Conservation (phyloP, 1,140 invertebrate species). For the Doryteuthis pealeii region DNA sequence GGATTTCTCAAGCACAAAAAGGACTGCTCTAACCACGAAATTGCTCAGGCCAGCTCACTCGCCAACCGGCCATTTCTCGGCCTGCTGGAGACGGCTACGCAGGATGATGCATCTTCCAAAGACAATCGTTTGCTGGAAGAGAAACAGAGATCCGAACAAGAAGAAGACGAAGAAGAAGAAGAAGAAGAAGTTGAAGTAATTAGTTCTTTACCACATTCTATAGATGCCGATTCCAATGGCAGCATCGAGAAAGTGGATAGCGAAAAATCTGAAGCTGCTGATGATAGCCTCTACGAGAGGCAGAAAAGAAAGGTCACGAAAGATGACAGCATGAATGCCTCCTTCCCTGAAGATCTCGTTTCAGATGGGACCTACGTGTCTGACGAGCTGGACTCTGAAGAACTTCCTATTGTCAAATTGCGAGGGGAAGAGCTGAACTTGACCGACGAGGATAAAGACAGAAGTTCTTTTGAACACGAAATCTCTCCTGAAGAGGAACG, state of each 20-base stretch:
- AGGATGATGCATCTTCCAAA: neutral
- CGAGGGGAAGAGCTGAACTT: slow-evolving; percentile 15
- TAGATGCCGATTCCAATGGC: slow-evolving; percentile 21
- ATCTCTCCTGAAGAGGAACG: slow-evolving; percentile 62
- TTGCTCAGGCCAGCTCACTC: slow-evolving; percentile 24
- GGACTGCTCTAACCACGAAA: slow-evolving; percentile 56
- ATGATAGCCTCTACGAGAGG: slow-evolving; percentile 9
- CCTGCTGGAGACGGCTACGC: slow-evolving; percentile 4
- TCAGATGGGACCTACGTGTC: slow-evolving; percentile 30
- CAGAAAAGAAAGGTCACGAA: slow-evolving; percentile 3
- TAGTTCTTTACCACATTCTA: neutral
- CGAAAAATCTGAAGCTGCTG: slow-evolving; percentile 26
- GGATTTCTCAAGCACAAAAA: slow-evolving; percentile 43
- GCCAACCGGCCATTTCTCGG: slow-evolving; percentile 19
- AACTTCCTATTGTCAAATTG: slow-evolving; percentile 23
- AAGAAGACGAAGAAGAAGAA: no score
- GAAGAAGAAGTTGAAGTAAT: slow-evolving; percentile 3
- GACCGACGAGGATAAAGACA: neutral
- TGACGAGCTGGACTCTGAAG: slow-evolving; percentile 26
- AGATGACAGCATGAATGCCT: slow-evolving; percentile 26
- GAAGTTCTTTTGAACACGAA: slow-evolving; percentile 33
- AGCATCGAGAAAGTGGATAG: slow-evolving; percentile 30
- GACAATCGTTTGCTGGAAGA: slow-evolving; percentile 16
- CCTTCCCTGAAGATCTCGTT: slow-evolving; percentile 30
- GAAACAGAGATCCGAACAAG: slow-evolving; percentile 1